A percentile compares a stretch with the other conserved stretches of the same genome.
Conservation (phyloP, 2,888 invertebrate genomes). For the Scelioninae gen. 1 region DNA sequence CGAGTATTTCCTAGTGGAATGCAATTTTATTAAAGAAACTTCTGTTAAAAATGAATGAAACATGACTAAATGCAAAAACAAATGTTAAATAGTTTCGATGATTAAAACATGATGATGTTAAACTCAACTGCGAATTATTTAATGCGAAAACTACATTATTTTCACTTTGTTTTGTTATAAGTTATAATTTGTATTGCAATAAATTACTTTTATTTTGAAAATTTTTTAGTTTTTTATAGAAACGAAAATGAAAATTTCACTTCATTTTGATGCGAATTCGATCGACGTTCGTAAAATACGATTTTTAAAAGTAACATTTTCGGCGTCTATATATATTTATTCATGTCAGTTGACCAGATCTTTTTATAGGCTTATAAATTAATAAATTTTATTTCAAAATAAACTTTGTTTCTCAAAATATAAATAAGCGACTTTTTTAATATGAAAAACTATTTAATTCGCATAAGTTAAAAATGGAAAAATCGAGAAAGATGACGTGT, state of each 20-base stretch:
- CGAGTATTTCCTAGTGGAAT: too few species aligned
- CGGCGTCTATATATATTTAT: conserved; percentile 32
- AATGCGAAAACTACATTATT: background rate
- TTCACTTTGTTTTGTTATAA: background rate
- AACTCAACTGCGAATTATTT: too few species aligned
- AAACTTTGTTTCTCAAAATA: conserved; percentile 3
- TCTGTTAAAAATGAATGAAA: too few species aligned
- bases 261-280: background rate
- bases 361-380: conserved; percentile 32
- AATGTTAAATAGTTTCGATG: too few species aligned
- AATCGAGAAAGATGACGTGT: too few species aligned
- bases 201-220: background rate
- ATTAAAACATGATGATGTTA: too few species aligned
- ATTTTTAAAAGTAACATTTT: conserved; percentile 21
- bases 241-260: background rate
- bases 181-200: background rate
- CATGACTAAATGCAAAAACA: too few species aligned
- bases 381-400: conserved; percentile 30
- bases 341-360: conserved; percentile 26
- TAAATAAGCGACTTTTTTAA: conserved; percentile 5
- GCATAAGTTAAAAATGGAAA: too few species aligned
- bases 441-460: background rate
- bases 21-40: too few species aligned
- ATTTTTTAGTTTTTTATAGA: background rate
- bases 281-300: conserved; percentile 3